Evolutionary conservation across 1,140 invertebrate species (phyloP).

Genomic region (Andricus grossulariae): DNA sequence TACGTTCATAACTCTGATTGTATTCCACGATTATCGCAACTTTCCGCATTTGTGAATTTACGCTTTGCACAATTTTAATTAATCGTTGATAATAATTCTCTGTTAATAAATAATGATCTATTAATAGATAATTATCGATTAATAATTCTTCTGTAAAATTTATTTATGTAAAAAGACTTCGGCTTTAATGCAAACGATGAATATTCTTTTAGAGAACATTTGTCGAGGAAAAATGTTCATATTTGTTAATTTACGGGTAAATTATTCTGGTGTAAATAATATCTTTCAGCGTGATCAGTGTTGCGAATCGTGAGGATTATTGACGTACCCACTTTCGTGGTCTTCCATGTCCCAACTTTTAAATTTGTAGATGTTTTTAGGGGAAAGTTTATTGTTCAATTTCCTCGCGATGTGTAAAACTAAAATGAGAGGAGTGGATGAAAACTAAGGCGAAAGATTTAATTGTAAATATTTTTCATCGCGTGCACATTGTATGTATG

Average conservation of each 20-base stretch:
- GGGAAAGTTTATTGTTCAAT: background rate
- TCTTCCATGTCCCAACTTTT: constrained; percentile 20
- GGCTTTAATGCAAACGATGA: too few species aligned
- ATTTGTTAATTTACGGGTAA: background rate
- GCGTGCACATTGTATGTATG: constrained; percentile 55
- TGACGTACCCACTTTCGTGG: constrained; percentile 9
- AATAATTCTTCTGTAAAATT: background rate
- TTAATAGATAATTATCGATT: background rate
- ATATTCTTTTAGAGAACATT: too few species aligned
- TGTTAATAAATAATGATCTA: background rate
- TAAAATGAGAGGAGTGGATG: background rate
- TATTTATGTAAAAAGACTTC: too few species aligned
- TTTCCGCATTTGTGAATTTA: background rate
- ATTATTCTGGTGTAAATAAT: background rate
- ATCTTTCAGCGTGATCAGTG: constrained; percentile 1
- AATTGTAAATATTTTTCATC: constrained; percentile 39
- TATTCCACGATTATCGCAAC: background rate
- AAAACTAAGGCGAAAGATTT: background rate
- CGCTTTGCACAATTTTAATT: background rate
- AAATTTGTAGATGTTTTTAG: constrained; percentile 28
- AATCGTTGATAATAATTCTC: too few species aligned
- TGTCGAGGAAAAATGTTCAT: too few species aligned
- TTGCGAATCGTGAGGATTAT: constrained; percentile 20
- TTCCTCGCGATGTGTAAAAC: background rate
- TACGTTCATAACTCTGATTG: background rate